Conservation (phyloP, 2,797 vertebrate genomes). For the Salarias fasciatus region DNA sequence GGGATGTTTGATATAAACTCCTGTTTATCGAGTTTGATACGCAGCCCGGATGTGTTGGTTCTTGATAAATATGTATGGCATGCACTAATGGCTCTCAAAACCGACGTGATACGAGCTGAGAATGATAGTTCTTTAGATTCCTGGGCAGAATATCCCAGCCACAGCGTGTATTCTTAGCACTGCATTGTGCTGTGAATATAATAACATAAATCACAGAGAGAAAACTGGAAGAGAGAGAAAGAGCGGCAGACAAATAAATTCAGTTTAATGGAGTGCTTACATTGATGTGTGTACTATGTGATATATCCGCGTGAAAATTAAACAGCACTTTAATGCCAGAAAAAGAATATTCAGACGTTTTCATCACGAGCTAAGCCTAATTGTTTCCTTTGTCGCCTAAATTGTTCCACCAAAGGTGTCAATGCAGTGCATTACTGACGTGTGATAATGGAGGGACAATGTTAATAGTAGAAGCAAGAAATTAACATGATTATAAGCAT, state of each 20-base stretch:
- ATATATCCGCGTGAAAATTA: slow-evolving; percentile 35
- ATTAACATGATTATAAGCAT: slow-evolving; percentile 43
- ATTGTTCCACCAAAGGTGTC: slow-evolving; percentile 45
- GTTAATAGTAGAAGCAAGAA: slow-evolving; percentile 22
- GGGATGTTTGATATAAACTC: slow-evolving; percentile 52
- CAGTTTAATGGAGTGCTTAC: slow-evolving; percentile 43
- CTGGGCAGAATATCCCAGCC: slow-evolving; percentile 37
- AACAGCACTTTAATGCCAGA: slow-evolving; percentile 44
- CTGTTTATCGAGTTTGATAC: slow-evolving; percentile 60
- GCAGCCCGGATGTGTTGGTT: slow-evolving; percentile 44
- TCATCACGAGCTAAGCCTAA: slow-evolving; percentile 17
- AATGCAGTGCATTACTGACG: slow-evolving; percentile 34
- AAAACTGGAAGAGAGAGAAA: slow-evolving; percentile 28
- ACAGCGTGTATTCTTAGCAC: slow-evolving; percentile 38
- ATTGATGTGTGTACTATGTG: slow-evolving; percentile 30
- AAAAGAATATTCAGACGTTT: slow-evolving; percentile 21
- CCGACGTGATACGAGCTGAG: slow-evolving; percentile 35
- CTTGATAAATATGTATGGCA: slow-evolving; percentile 62
- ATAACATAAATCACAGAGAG: slow-evolving; percentile 36
- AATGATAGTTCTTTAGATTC: slow-evolving; percentile 33
- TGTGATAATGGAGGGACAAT: slow-evolving; percentile 26
- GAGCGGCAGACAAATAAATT: slow-evolving; percentile 48
- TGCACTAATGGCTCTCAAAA: slow-evolving; percentile 55
- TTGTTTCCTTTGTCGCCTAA: slow-evolving; percentile 34
- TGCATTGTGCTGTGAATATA: slow-evolving; percentile 32